Evolutionary conservation across 2,888 invertebrate species (phyloP), one percentile per base, ranked within the genome.

Genomic region (Cataglyphis rosenhaueri): DNA sequence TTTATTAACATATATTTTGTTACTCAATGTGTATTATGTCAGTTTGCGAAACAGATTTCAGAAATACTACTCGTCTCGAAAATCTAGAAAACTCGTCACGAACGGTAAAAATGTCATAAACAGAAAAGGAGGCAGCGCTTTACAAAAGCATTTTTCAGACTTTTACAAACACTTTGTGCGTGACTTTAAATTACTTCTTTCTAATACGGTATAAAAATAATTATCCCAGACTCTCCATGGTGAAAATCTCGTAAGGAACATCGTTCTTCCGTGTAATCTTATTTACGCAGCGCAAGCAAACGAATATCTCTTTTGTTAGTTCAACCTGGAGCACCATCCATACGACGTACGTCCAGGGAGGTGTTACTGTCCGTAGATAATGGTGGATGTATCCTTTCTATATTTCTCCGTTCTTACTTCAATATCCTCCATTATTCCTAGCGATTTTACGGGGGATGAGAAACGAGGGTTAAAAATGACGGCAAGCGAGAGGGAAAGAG

Each of bases 321-420:
- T 79, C 32, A 70, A 78, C 44, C 59, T 44, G 25, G 12, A 71
- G 59, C 44, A 70, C 38, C 21, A 70, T 78, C 59, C 44, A 41
- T 25, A 6, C 44, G 18, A 12, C 35, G 12, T 48, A 61, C 44
- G 35, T 79, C 70, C 25, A 59, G 78, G 71, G 71, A 71, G 25
- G 9, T 59, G 71, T 79, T 79, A 79, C 25, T 57, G 59, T 59
- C 12, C 71, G 44, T n/a, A 59, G 70, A 79, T 79, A 79, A 71
- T 71, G 41, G 78, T 79, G 59, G 70, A 59, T 59, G 78, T 25
- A 15, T 52, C 25, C 8, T 18, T n/a, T 21, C 25, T 41, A 18
- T 25, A 29, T 61, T n/a, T 15, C n/a, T n/a, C 0, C 25, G 6
- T 8, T 52, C n/a, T n/a, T 52, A 52, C 35, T 61, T 41, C 12